Base-by-base conservation (phyloP, 2,797 vertebrate species). In the Melanotaenia parkinsoni region DNA sequence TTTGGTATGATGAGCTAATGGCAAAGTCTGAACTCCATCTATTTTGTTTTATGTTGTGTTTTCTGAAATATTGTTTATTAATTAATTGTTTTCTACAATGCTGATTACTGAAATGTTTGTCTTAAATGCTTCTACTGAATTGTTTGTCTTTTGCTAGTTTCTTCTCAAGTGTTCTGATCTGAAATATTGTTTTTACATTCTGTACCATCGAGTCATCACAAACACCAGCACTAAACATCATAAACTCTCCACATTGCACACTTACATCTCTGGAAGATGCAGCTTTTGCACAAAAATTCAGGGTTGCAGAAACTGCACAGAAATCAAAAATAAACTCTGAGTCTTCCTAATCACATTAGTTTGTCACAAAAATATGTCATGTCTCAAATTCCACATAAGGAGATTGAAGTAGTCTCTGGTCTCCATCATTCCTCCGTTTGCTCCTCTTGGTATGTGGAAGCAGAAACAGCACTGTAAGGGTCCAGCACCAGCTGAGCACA, bases 401-500 rank as follows among this genome's bases (percentile, higher is more conserved):
- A 62, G 33, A 53, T 30, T 60, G 3, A 70, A 24, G 2, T 0
- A 7, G 56, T 63, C 30, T 28, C 10, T 65, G 56, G 58, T 53
- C 3, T 71, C 51, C 24, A 28, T 91, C 82, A 90, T 8, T 86
- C 86, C 28, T 87, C 87, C 0, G 28, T 14, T 58, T 91, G 85
- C 60, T 89, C 90, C 63, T 94, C 93, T 67, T 94, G 93, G 75
- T 94, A 95, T 5, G 83, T 86, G 0, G 80, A 81, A 11, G 88
- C 90, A 22, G 94, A 92, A 62, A 95, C 67, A 1, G 89, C 81
- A 0, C 93, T 94, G 91, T 95, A 96, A 2, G 95, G 95, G 70
- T 96, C 93, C 33, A 95, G 78, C 33, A 95, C 95, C 85, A 95
- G 92, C 70, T 94, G 92, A 77, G 88, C 92, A 22, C 95, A 96